Evolutionary conservation across 2,797 vertebrate genomes (phyloP), one percentile per base, ranked within the genome.

Genomic region (Siniperca obscura): DNA sequence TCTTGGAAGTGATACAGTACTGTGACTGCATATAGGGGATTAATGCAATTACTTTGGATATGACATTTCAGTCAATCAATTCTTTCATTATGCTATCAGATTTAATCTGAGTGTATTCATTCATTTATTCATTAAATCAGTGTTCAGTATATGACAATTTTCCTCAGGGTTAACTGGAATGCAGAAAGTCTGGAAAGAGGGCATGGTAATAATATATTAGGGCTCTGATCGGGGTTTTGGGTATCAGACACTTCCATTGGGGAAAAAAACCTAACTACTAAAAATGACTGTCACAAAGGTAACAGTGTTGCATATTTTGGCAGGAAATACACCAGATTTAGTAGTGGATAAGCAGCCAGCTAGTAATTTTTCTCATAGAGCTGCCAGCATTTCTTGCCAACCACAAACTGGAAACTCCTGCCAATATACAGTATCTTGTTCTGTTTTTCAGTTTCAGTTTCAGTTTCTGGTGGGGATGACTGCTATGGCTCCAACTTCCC

Each of bases 31-130:
- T 69, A 30, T 30, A 62, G 27, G 50, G 50, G 42, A 73, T 81
- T 82, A 70, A 84, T 68, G 42, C 19, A 80, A 69, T 90, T 83
- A 87, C 74, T 36, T 7, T 56, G 34, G 12, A 62, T 81, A 66
- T 70, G 55, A 87, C 75, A 76, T 75, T 74, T 76, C 75, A 55
- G 86, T 71, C 78, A 61, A 8, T 82, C 73, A 85, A 14, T 82
- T 83, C 10, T 76, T 42, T 86, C 56, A 42, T 9, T 65, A 57
- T 22, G 66, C 2, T 14, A 70, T 71, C 34, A 82, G 74, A 85
- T 90, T 81, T 75, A 76, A 86, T 89, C 69, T 55, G 21, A 61
- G 30, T 7, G 7, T 57, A 72, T 84, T 71, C 53, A 72, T 76
- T 80, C 7, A 10, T 74, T 22, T 75, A 67, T 79, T 81, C 38